Percentiles rank a stretch among this genome's conserved stretches.
Conservation (phyloP, 2,113 vertebrate genomes). For the Microcebus tavaratra region DNA sequence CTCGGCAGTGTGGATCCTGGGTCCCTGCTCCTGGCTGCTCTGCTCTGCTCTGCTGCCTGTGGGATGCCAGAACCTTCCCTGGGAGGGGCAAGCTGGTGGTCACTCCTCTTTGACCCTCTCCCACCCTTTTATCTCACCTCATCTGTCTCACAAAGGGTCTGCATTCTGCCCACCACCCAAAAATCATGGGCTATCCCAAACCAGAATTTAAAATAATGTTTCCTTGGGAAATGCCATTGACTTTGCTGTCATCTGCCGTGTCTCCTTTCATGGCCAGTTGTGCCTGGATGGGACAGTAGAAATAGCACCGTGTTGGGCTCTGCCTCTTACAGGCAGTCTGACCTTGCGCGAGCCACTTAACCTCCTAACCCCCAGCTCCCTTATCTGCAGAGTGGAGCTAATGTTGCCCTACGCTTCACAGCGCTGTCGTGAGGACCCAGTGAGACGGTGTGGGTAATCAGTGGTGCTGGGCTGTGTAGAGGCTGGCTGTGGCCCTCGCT, state of each 20-base stretch:
- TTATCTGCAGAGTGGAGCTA: not conserved
- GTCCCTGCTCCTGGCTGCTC: not conserved
- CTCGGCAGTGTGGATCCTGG: too few species aligned
- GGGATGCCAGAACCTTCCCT: not conserved
- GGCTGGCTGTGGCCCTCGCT: not conserved
- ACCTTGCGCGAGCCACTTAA: not conserved
- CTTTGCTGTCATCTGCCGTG: not conserved
- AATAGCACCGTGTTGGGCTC: not conserved
- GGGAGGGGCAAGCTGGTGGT: fast-evolving
- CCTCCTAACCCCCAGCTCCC: not conserved
- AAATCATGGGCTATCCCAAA: not conserved
- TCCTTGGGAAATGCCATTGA: not conserved
- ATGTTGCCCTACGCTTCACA: not conserved
- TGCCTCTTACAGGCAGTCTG: not conserved
- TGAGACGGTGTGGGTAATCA: not conserved
- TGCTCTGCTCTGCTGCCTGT: not conserved
- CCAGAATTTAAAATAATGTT: not conserved
- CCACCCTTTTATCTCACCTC: not conserved
- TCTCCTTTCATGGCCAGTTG: not conserved
- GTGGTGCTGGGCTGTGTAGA: too few species aligned
- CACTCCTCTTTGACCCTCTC: not conserved
- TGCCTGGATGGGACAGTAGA: not conserved
- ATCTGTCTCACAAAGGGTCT: not conserved
- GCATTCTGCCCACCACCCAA: not conserved
- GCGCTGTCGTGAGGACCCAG: not conserved